A percentile compares a stretch with the other conserved stretches of the same genome.
phyloP scores from a whole-genome alignment of 2,113 vertebrate species.

The Pseudorectes ferrugineus region DNA sequence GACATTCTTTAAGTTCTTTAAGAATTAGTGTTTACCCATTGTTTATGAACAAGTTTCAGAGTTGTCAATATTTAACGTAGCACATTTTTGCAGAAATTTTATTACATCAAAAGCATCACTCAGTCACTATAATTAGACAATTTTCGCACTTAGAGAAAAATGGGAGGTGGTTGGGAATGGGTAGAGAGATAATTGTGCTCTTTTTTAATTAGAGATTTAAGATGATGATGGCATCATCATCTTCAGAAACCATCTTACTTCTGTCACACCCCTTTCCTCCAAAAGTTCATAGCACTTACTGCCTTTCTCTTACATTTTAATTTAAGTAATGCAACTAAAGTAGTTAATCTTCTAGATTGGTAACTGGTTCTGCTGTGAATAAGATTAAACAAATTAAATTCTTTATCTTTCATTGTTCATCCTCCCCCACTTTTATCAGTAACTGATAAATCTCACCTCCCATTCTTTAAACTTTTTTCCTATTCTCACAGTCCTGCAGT shows the following conservation, averaged over 20 bases:
- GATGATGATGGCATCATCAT: background rate
- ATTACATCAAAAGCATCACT: background rate
- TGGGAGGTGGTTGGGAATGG: background rate
- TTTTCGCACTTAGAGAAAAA: background rate
- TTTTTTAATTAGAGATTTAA: background rate
- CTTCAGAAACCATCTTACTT: background rate
- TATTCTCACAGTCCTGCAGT: background rate
- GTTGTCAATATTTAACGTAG: background rate
- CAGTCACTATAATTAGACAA: background rate
- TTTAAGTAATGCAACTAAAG: background rate
- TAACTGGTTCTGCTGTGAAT: background rate
- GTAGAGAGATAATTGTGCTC: background rate
- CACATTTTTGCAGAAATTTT: background rate
- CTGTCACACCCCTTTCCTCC: background rate
- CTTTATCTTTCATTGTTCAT: background rate
- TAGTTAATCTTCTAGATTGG: background rate
- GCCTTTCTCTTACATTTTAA: background rate
- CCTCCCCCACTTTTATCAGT: background rate
- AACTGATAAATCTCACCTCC: background rate
- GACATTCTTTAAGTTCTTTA: background rate
- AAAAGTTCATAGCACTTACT: background rate
- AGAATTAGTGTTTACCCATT: background rate
- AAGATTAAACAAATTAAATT: background rate
- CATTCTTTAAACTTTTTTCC: background rate
- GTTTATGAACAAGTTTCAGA: background rate